phyloP scores from a whole-genome alignment of 1,140 invertebrate genomes.

The Aphelenchoides fujianensis region DNA sequence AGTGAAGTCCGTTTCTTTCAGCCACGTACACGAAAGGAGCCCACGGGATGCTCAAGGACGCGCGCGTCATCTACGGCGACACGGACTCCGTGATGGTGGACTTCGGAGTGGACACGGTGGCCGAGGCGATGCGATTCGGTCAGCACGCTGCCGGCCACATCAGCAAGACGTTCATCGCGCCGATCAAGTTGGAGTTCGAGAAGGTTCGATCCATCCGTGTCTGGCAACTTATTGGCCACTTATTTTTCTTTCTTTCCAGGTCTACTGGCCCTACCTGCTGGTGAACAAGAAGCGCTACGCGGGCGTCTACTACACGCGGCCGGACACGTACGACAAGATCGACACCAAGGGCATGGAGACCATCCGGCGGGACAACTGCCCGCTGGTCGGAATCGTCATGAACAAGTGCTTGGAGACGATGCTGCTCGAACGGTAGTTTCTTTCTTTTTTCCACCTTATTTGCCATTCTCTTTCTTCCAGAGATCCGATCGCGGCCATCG shows the following conservation, averaged over 20 bases:
- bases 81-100: constrained; percentile 99
- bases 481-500: constrained; percentile 86
- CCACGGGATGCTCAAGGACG: constrained; percentile 48
- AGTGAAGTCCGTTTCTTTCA: constrained; percentile 39
- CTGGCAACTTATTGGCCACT: constrained; percentile 32
- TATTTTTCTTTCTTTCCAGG: constrained; percentile 65
- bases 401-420: constrained; percentile 92
- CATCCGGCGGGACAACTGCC: constrained; percentile 93
- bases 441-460: no score
- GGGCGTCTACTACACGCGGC: constrained; percentile 88
- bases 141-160: constrained; percentile 88
- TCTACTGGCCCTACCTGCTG: constrained; percentile 95
- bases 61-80: constrained; percentile 88
- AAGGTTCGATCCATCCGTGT: constrained; percentile 71
- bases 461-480: constrained; percentile 66
- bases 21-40: constrained; percentile 48
- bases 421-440: constrained; percentile 80
- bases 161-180: constrained; percentile 83
- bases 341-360: constrained; percentile 99
- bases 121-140: constrained; percentile 91
- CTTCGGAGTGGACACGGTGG: constrained; percentile 86
- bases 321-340: constrained; percentile 98
- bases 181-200: constrained; percentile 99
- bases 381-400: constrained; percentile 93
- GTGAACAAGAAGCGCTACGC: constrained; percentile 98